Conservation (phyloP, 2,797 vertebrate genomes). For the Xenopus petersii region DNA sequence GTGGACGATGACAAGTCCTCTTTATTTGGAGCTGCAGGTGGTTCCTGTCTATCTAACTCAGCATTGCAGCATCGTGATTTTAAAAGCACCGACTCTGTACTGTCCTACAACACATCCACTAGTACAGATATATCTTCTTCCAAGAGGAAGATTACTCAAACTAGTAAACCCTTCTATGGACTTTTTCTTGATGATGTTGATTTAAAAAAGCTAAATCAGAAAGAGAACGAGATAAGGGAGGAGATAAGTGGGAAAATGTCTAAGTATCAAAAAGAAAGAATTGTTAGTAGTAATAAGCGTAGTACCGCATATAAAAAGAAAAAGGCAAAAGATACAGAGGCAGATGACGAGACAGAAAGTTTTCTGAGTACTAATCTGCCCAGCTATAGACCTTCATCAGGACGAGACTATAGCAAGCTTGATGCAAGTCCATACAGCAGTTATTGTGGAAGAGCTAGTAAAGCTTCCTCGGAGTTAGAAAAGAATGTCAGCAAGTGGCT, state of each 20-base stretch:
- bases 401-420: conserved; percentile 54
- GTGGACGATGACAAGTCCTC: conserved; percentile 78
- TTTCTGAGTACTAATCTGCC: conserved; percentile 48
- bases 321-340: conserved; percentile 70
- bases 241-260: conserved; percentile 87
- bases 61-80: conserved; percentile 49
- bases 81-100: conserved; percentile 61
- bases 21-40: conserved; percentile 67
- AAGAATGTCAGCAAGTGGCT: conserved; percentile 82
- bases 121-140: conserved; percentile 47
- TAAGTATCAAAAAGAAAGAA: conserved; percentile 84
- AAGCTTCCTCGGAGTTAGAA: conserved; percentile 60
- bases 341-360: conserved; percentile 57
- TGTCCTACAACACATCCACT: conserved; percentile 52
- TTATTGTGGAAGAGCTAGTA: conserved; percentile 57
- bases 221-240: conserved; percentile 82
- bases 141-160: conserved; percentile 62
- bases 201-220: conserved; percentile 78
- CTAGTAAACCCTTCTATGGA: conserved; percentile 85
- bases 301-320: conserved; percentile 95
- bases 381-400: conserved; percentile 43
- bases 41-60: conserved; percentile 61
- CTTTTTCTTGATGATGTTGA: conserved; percentile 90
- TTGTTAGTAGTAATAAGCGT: conserved; percentile 85
- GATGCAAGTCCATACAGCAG: conserved; percentile 56